phyloP scores from a whole-genome alignment of 1,140 invertebrate species.

The Brachionus asplanchnoidis region DNA sequence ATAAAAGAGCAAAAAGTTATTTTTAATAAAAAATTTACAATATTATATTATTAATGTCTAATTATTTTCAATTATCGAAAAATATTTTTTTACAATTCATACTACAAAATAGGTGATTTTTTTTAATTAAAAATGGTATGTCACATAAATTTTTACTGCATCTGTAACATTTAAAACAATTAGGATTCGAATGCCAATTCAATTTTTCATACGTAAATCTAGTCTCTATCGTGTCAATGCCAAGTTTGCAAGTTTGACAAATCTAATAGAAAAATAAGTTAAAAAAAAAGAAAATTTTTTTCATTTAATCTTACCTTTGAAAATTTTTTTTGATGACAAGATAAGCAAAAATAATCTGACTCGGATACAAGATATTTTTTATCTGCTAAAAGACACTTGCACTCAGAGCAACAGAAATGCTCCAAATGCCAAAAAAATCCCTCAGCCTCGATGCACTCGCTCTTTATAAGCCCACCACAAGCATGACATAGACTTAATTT shows the following conservation, averaged over 20 bases:
- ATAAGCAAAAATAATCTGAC: neutral
- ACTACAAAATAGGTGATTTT: constrained; percentile 19
- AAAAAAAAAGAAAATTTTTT: neutral
- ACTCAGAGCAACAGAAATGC: neutral
- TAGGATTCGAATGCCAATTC: neutral
- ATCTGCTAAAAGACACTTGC: neutral
- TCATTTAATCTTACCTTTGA: neutral
- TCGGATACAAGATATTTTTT: neutral
- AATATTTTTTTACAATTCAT: constrained; percentile 6
- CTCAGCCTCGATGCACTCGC: neutral
- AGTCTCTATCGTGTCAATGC: neutral
- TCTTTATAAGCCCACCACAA: neutral
- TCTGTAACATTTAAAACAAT: constrained; percentile 19
- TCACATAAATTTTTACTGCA: constrained; percentile 2
- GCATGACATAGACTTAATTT: neutral
- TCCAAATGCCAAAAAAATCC: constrained; percentile 1
- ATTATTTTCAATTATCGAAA: neutral
- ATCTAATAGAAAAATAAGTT: neutral
- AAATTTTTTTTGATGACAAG: constrained; percentile 18
- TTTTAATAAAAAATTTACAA: too few species aligned
- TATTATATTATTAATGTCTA: too few species aligned
- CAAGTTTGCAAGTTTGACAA: neutral
- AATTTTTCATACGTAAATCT: constrained; percentile 22
- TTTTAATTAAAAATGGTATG: constrained; percentile 15
- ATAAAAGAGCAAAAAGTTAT: too few species aligned